These are phyloP conservation scores for Achroia grisella DNA, from an alignment of 1,140 invertebrate genomes.

Conservation along the genomic window DNA sequence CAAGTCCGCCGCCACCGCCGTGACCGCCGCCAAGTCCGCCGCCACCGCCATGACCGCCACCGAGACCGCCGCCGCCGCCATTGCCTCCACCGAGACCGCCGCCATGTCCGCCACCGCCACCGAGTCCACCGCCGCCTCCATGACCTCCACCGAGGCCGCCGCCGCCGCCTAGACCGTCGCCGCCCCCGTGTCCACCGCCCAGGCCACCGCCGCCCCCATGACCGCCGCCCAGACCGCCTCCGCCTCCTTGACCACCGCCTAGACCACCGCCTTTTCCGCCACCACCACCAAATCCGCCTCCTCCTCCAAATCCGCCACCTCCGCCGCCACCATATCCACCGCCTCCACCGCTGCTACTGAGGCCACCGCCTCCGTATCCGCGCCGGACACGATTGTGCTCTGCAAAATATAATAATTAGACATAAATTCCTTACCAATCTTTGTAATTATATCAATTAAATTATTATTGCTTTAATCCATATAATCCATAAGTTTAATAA, in stretches of 20 bases:
- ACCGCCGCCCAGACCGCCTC: conserved; percentile 5
- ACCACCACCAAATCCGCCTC: conserved; percentile 16
- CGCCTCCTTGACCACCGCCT: conserved; percentile 3
- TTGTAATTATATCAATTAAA: too few relatives aligned
- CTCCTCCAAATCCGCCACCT: conserved; percentile 7
- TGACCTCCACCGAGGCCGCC: background rate
- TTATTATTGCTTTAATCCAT: too few relatives aligned
- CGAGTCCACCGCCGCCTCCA: conserved; percentile 2
- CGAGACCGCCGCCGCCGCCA: conserved; percentile 7
- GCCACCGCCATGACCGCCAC: conserved; percentile 2
- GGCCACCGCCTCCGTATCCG: conserved; percentile 22
- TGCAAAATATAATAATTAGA: too few relatives aligned
- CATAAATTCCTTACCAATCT: too few relatives aligned
- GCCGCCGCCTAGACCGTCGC: conserved; percentile 6
- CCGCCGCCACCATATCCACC: conserved; percentile 7
- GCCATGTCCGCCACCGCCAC: conserved; percentile 10
- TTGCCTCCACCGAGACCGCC: conserved; percentile 18
- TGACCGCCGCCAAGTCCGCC: background rate
- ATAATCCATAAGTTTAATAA: too few relatives aligned
- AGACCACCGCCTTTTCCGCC: conserved; percentile 12
- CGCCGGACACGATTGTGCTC: too few relatives aligned
- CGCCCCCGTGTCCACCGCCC: conserved; percentile 9
- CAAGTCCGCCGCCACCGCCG: conserved; percentile 1
- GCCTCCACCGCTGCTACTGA: conserved; percentile 8
- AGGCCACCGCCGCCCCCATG: conserved; percentile 10